Percentiles rank a stretch among this genome's conserved stretches.
phyloP scores from a whole-genome alignment of 2,797 vertebrate genomes.

The Argya squamiceps region DNA sequence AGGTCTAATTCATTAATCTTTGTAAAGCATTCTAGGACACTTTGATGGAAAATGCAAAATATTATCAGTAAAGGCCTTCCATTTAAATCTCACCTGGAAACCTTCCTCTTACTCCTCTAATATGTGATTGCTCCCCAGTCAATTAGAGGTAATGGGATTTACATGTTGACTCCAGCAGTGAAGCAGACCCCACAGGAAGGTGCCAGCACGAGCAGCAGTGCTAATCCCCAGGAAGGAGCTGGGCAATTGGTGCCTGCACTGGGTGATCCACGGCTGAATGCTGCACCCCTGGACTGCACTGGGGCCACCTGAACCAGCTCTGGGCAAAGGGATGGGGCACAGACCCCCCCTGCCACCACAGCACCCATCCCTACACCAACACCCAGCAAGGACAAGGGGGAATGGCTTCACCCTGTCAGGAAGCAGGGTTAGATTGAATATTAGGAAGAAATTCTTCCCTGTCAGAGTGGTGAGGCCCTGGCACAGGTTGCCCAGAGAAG shows the following conservation, averaged over 20 bases:
- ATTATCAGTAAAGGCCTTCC: not conserved
- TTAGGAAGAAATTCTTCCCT: not conserved
- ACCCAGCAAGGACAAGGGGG: not conserved
- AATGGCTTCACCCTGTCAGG: not conserved
- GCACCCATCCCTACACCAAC: not conserved
- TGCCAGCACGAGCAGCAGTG: not conserved
- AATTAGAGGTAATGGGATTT: not conserved
- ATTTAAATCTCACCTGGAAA: constrained; percentile 38
- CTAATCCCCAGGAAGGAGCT: not conserved
- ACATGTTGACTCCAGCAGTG: not conserved
- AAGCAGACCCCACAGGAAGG: not conserved
- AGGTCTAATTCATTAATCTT: constrained; percentile 12
- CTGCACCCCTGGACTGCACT: not conserved
- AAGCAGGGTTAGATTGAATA: not conserved
- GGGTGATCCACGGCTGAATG: fast-evolving
- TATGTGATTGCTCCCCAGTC: not conserved
- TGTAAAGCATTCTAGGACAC: not conserved
- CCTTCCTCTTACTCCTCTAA: not conserved
- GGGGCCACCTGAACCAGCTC: not conserved
- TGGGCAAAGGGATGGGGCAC: not conserved
- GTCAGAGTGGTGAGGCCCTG: not conserved
- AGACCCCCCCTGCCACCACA: fast-evolving
- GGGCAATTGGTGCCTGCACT: not conserved
- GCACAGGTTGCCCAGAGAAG: not conserved
- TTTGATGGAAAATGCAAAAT: constrained; percentile 25